Percentiles rank a stretch among this genome's conserved stretches.
phyloP scores from a whole-genome alignment of 2,888 invertebrate genomes.

The Drosophila siamana region DNA sequence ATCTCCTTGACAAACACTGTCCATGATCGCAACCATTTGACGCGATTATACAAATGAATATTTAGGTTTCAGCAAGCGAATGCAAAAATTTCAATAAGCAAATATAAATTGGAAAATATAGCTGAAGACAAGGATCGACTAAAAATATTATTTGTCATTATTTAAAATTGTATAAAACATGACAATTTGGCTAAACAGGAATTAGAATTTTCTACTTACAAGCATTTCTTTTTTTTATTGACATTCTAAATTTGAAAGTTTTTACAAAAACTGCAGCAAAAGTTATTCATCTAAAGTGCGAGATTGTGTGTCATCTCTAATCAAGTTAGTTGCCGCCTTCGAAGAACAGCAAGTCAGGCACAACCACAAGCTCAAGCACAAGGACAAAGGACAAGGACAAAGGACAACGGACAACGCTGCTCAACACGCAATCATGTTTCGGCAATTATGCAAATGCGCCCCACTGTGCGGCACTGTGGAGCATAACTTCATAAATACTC shows the following conservation, averaged over 20 bases:
- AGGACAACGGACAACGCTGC: constrained; percentile 12
- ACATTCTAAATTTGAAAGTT: too few relatives aligned
- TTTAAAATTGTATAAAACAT: too few relatives aligned
- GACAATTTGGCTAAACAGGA: too few relatives aligned
- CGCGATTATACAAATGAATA: not conserved
- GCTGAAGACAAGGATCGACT: too few relatives aligned
- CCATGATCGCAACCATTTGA: not conserved
- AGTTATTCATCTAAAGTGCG: not conserved
- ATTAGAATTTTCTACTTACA: too few relatives aligned
- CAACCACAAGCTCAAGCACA: not conserved
- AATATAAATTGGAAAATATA: too few relatives aligned
- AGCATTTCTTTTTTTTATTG: too few relatives aligned
- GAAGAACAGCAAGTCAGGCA: not conserved
- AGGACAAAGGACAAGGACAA: not conserved
- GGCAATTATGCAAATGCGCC: constrained; percentile 75
- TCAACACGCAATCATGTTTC: constrained; percentile 60
- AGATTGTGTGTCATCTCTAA: not conserved
- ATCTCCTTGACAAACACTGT: not conserved
- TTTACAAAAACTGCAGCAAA: not conserved
- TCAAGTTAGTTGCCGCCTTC: not conserved
- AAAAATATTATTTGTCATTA: too few relatives aligned
- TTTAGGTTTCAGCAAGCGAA: not conserved
- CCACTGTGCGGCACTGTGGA: constrained; percentile 77
- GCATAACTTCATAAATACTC: constrained; percentile 72
- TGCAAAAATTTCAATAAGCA: too few relatives aligned